These are phyloP conservation scores for Lissocephala sabroskyi DNA, from an alignment of 2,888 invertebrate genomes.

Conservation along the genomic window DNA sequence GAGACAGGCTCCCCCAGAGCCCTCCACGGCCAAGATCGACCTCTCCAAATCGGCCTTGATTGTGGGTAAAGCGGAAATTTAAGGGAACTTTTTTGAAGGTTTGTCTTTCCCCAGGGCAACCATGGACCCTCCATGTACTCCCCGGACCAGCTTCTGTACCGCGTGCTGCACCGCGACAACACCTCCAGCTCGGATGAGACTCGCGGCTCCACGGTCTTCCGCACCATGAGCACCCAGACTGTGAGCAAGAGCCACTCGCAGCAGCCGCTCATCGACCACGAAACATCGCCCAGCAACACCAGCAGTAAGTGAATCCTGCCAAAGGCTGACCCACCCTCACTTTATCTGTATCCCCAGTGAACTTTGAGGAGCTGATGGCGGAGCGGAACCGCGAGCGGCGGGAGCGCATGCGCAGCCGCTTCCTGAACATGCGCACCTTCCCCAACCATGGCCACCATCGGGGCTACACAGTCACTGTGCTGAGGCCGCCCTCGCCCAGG, in stretches of 20 bases:
- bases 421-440: slow-evolving; percentile 28
- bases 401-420: slow-evolving; percentile 46
- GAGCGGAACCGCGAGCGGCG: slow-evolving; percentile 43
- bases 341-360: slow-evolving; percentile 31
- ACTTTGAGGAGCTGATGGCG: slow-evolving; percentile 45
- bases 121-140: too few species aligned
- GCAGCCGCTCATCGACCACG: not conserved
- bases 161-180: not conserved
- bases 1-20: slow-evolving; percentile 85
- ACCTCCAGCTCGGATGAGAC: not conserved
- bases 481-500: slow-evolving; percentile 32
- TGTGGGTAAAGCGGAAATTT: not conserved
- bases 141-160: not conserved
- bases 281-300: slow-evolving; percentile 4
- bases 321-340: too few species aligned
- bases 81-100: too few species aligned
- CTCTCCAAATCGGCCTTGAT: not conserved
- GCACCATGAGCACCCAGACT: slow-evolving; percentile 2
- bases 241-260: not conserved
- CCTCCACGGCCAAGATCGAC: slow-evolving; percentile 86
- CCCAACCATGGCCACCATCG: slow-evolving; percentile 13
- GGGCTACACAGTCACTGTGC: slow-evolving; percentile 31
- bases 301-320: not conserved
- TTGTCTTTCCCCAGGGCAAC: too few species aligned
- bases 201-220: not conserved